Conservation (phyloP, 1,140 invertebrate genomes). For the Myzus persicae region DNA sequence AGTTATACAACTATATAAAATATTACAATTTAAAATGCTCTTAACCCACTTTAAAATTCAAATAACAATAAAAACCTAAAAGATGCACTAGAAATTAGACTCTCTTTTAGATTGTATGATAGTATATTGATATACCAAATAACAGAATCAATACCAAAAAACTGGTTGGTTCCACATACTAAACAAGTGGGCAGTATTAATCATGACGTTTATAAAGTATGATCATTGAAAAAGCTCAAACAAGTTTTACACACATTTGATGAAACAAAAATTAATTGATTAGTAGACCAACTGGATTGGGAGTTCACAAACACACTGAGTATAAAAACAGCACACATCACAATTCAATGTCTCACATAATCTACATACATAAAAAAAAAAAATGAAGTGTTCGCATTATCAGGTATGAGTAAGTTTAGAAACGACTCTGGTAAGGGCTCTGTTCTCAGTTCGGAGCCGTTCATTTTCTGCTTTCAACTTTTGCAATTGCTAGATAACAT, state of each 20-base stretch:
- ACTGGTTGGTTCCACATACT: not conserved
- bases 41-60: no score
- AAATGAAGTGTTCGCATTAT: conserved; percentile 52
- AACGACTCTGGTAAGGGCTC: conserved; percentile 91
- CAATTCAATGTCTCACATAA: not conserved
- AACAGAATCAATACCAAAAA: not conserved
- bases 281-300: not conserved
- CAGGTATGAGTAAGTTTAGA: conserved; percentile 80
- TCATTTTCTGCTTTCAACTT: conserved; percentile 97
- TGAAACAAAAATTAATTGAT: not conserved
- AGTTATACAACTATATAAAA: not conserved
- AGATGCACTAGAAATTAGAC: no score
- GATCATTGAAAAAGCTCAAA: conserved; percentile 13
- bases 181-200: not conserved
- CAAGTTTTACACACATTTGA: not conserved
- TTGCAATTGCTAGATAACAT: conserved; percentile 93
- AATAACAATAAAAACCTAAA: no score
- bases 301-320: not conserved
- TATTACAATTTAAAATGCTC: no score
- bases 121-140: not conserved
- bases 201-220: not conserved
- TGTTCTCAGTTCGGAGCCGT: conserved; percentile 94
- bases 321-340: conserved; percentile 12
- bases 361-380: conserved; percentile 54
- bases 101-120: no score